Conservation (phyloP, 2,797 vertebrate species). For the Petrocephalus sullivani region DNA sequence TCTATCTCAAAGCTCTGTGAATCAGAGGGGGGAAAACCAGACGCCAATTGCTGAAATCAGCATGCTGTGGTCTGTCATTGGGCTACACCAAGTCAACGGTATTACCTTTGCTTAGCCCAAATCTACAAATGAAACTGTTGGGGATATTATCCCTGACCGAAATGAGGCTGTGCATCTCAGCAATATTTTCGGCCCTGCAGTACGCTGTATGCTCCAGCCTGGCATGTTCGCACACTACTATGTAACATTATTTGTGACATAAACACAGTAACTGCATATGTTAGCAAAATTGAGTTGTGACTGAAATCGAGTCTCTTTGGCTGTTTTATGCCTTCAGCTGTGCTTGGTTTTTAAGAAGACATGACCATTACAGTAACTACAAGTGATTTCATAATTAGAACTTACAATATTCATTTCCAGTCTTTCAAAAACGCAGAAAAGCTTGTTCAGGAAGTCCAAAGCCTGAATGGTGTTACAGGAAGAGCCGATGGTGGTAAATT, state of each 20-base stretch:
- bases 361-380: not conserved
- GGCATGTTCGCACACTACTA: not conserved
- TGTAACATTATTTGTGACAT: not conserved
- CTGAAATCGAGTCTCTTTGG: not conserved
- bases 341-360: not conserved
- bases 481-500: slow-evolving; percentile 45
- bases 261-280: not conserved
- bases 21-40: slow-evolving; percentile 50
- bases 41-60: slow-evolving; percentile 47
- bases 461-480: slow-evolving; percentile 34
- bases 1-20: slow-evolving; percentile 44
- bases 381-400: slow-evolving; percentile 25
- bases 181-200: not conserved
- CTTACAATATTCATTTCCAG: slow-evolving; percentile 3
- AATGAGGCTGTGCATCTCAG: not conserved
- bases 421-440: slow-evolving; percentile 52
- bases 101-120: not conserved
- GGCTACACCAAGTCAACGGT: not conserved
- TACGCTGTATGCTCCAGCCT: not conserved
- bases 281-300: not conserved
- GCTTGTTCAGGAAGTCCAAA: slow-evolving; percentile 55
- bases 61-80: slow-evolving; percentile 45
- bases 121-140: not conserved
- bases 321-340: not conserved
- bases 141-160: not conserved